Evolutionary conservation across 2,888 invertebrate species (phyloP).

Genomic region (Drosophila pegasa): DNA sequence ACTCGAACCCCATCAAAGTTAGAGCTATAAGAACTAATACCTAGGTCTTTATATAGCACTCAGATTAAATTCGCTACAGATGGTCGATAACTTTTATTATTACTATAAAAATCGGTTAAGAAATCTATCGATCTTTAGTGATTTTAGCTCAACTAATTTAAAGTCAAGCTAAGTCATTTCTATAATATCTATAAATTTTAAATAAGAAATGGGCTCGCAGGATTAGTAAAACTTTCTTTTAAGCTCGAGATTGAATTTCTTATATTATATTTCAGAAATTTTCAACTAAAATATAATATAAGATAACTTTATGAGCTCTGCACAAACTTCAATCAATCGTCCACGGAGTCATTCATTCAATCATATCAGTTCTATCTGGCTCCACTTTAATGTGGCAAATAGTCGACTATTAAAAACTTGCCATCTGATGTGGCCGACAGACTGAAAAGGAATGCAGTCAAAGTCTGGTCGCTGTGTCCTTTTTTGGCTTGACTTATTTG

Average conservation of each 20-base stretch:
- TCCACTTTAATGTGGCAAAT: background rate
- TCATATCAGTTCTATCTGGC: background rate
- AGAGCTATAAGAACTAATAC: too few species aligned
- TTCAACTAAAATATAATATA: background rate
- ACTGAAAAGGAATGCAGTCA: slow-evolving; percentile 29
- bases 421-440: slow-evolving; percentile 30
- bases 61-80: too few species aligned
- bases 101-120: too few species aligned
- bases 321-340: background rate
- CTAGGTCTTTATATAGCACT: too few species aligned
- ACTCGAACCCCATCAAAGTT: too few species aligned
- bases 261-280: background rate
- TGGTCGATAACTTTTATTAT: too few species aligned
- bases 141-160: background rate
- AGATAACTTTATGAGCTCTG: background rate
- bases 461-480: slow-evolving; percentile 25
- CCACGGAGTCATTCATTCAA: background rate
- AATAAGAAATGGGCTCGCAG: too few species aligned
- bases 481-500: slow-evolving; percentile 55
- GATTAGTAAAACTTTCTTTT: too few species aligned
- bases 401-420: slow-evolving; percentile 28
- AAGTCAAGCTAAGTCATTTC: too few species aligned
- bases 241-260: too few species aligned
- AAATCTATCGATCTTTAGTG: too few species aligned
- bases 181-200: too few species aligned